A percentile compares a stretch with the other conserved stretches of the same genome.
These are phyloP conservation scores for Spongilla lacustris DNA, from an alignment of 37 sponge, comb jelly and placozoan species.

Conservation along the genomic window DNA sequence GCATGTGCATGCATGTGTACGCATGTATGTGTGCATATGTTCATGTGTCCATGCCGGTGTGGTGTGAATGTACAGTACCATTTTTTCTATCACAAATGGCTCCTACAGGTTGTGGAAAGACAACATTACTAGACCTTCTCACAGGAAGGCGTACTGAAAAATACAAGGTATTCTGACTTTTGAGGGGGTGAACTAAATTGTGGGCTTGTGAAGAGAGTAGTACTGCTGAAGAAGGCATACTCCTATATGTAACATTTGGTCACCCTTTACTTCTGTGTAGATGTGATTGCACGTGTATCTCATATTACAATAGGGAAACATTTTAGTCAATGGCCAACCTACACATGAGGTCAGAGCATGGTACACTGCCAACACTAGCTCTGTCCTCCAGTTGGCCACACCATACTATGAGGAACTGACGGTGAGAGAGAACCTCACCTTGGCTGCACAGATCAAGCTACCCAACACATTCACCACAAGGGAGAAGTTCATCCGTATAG, in stretches of 20 bases:
- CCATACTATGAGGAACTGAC: constrained; percentile 52
- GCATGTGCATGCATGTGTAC: too few relatives aligned
- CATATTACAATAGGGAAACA: background rate
- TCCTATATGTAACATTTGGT: background rate
- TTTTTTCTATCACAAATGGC: too few relatives aligned
- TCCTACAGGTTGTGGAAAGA: constrained; percentile 51
- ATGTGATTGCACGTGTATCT: too few relatives aligned
- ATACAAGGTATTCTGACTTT: background rate
- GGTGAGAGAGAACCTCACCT: constrained; percentile 44
- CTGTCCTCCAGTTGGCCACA: constrained; percentile 37
- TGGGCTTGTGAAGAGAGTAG: too few relatives aligned
- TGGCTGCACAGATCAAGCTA: constrained; percentile 33
- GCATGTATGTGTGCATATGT: too few relatives aligned
- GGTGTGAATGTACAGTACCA: too few relatives aligned
- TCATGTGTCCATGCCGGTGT: too few relatives aligned
- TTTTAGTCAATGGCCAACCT: constrained; percentile 35
- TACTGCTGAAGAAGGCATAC: too few relatives aligned
- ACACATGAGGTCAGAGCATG: constrained; percentile 5
- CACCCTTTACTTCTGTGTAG: constrained; percentile 53
- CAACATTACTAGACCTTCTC: constrained; percentile 48
- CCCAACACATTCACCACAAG: background rate
- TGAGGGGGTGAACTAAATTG: background rate
- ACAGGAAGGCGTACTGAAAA: constrained; percentile 48
- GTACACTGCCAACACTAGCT: constrained; percentile 41
- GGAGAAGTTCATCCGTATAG: constrained; percentile 23